Evolutionary conservation across 2,888 invertebrate species (phyloP), one percentile per base, ranked within the genome.

Genomic region (Nomada ferruginata): DNA sequence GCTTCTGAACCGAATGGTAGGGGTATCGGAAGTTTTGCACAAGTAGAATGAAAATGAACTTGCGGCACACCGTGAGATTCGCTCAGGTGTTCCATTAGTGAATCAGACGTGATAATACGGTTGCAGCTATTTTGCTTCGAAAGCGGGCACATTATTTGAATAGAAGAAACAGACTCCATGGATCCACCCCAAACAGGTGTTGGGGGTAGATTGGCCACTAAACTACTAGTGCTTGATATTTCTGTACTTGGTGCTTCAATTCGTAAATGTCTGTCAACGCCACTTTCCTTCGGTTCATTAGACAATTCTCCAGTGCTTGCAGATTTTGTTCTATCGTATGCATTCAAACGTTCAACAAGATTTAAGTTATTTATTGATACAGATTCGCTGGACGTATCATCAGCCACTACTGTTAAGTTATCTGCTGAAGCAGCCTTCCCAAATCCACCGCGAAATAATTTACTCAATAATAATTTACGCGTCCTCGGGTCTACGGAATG

Each of bases 241-340:
- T 15, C 50, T 26, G 29, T 79, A 52, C 20, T 73, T 26, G 36
- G 26, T 29, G 26, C 53, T 47, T 50, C 23, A 50, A 29, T 60
- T 72, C 64, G 75, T 10, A 75, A 85, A 23, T 59, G 60, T 20
- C 26, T 55, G 18, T 55, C 36, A 18, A 52, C 29, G 26, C 47
- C 23, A 20, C 55, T 36, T 36, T 42, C 71, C n/a, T 42, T 52
- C 0, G 63, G 26, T 47, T 79, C 75, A 20, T 68, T 86, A 1
- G 90, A 89, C 1, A 93, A 82, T 84, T 93, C 92, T 10, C 93
- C 92, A 1, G 92, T 93, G 64, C 93, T 93, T 0, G 93, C 93
- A 0, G 93, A 93, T 82, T 93, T 93, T 0, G 89, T 74, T 13
- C 93, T 88, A 75, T 93, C 92, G 42, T 86, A 83, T 2, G 86